Percentiles rank a stretch among this genome's conserved stretches.
phyloP scores from a whole-genome alignment of 1,140 invertebrate genomes.

The Melanaphis sacchari region DNA sequence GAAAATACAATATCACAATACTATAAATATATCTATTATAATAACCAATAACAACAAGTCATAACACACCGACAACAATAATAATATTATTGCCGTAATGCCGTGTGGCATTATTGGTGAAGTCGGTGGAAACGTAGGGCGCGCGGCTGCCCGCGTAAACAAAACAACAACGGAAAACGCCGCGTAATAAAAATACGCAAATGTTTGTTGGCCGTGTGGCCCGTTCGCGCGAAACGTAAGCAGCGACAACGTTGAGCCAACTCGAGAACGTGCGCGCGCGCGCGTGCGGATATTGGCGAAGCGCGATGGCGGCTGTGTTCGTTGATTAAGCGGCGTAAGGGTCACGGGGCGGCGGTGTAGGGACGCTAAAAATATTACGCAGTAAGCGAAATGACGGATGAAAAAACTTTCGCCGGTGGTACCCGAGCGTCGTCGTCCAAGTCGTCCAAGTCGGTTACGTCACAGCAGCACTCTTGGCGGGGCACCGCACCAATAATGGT shows the following conservation, averaged over 20 bases:
- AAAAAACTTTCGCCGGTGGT: slow-evolving; percentile 52
- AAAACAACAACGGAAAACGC: background rate
- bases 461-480: background rate
- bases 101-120: background rate
- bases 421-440: background rate
- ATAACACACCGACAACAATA: background rate
- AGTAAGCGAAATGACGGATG: slow-evolving; percentile 21
- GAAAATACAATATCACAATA: background rate
- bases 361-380: slow-evolving; percentile 51
- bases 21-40: background rate
- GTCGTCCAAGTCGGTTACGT: slow-evolving; percentile 34
- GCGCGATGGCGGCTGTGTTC: background rate
- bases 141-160: background rate
- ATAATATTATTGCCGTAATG: slow-evolving; percentile 6
- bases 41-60: slow-evolving; percentile 4
- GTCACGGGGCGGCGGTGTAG: slow-evolving; percentile 13
- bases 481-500: background rate
- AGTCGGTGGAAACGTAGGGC: background rate
- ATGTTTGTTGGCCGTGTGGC: background rate
- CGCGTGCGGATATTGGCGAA: background rate
- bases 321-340: background rate
- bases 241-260: background rate
- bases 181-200: background rate
- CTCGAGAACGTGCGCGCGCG: background rate
- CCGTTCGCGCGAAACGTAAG: background rate